phyloP scores from a whole-genome alignment of 2,113 vertebrate species.

The Nymphicus hollandicus region DNA sequence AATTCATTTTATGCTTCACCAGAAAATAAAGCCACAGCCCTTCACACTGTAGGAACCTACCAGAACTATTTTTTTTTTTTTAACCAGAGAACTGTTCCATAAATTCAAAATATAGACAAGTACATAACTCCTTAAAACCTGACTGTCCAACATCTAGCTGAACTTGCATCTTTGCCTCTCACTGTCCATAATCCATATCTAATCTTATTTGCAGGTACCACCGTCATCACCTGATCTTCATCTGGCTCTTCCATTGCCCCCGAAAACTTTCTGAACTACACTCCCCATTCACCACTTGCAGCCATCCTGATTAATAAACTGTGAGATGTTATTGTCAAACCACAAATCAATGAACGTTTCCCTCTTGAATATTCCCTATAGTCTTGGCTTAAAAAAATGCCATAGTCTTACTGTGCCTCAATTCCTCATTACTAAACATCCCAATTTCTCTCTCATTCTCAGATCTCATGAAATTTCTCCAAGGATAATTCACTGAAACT shows the following conservation, averaged over 20 bases:
- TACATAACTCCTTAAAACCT: neutral
- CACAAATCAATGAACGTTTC: neutral
- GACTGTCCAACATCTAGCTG: neutral
- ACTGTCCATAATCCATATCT: neutral
- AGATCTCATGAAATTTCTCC: neutral
- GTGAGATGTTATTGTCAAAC: neutral
- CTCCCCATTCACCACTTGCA: neutral
- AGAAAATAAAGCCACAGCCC: neutral
- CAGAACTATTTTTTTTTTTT: neutral
- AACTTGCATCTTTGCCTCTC: neutral
- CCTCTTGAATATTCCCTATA: neutral
- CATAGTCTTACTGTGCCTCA: neutral
- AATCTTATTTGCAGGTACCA: neutral
- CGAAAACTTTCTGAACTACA: neutral
- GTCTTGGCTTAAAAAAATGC: neutral
- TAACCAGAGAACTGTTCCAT: neutral
- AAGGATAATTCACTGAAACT: neutral
- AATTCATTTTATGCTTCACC: neutral
- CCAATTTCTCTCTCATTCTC: neutral
- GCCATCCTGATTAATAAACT: neutral
- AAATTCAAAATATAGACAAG: neutral
- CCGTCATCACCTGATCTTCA: neutral
- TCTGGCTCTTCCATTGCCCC: neutral
- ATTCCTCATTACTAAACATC: neutral
- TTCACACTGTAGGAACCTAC: neutral